A percentile compares a stretch with the other conserved stretches of the same genome.
Evolutionary conservation across 2,888 invertebrate genomes (phyloP).

Genomic region (Argyresthia goedartella): DNA sequence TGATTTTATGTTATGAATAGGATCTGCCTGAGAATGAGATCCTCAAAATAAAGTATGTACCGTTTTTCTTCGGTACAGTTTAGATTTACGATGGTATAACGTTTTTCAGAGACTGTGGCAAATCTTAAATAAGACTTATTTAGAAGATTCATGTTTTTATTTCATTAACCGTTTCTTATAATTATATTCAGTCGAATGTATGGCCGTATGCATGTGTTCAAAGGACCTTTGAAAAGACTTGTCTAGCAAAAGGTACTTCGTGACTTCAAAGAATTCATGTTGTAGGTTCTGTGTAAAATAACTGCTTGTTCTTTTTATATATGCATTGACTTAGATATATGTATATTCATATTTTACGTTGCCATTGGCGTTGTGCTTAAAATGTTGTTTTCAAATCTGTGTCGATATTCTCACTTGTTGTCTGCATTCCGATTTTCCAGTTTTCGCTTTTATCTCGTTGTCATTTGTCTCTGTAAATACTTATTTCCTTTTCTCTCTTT

Average conservation of each 20-base stretch:
- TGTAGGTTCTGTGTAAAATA: too few species aligned
- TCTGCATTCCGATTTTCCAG: too few species aligned
- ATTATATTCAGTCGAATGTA: too few species aligned
- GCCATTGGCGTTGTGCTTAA: too few species aligned
- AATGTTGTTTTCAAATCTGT: not conserved
- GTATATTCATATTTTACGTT: too few species aligned
- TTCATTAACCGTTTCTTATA: not conserved
- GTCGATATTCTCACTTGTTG: too few species aligned
- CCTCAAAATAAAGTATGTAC: not conserved
- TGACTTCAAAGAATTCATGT: too few species aligned
- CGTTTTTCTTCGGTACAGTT: slow-evolving; percentile 9
- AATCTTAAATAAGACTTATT: not conserved
- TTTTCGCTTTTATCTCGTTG: not conserved
- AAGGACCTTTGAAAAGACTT: too few species aligned
- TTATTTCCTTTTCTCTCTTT: slow-evolving; percentile 46
- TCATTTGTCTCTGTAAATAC: slow-evolving; percentile 32
- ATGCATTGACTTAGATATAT: too few species aligned
- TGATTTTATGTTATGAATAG: not conserved
- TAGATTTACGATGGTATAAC: not conserved
- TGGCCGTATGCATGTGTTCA: too few species aligned
- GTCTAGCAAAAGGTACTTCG: too few species aligned
- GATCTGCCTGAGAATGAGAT: not conserved
- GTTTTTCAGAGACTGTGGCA: not conserved
- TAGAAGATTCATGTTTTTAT: not conserved
- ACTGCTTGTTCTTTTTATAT: too few species aligned